These are phyloP conservation scores for Damaliscus lunatus DNA, from an alignment of 2,113 vertebrate genomes.

Conservation along the genomic window DNA sequence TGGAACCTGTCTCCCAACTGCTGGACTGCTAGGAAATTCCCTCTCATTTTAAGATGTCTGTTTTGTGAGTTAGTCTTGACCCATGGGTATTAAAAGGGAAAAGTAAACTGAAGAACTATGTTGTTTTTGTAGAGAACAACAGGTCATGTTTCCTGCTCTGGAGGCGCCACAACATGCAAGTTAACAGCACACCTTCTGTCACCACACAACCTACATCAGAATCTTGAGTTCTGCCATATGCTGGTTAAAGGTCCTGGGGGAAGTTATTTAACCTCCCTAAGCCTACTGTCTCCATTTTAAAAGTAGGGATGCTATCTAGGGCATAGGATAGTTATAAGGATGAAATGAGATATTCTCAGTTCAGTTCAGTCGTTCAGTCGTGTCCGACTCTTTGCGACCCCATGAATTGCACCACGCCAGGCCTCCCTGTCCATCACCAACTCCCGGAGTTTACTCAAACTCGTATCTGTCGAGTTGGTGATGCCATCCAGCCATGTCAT, in stretches of 20 bases:
- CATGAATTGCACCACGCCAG: too few species aligned
- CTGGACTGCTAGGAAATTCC: neutral
- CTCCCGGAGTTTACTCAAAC: too few species aligned
- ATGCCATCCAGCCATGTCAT: too few species aligned
- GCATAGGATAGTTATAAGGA: neutral
- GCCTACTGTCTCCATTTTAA: neutral
- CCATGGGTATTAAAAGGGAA: neutral
- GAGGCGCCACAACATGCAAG: neutral
- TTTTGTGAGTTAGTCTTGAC: neutral
- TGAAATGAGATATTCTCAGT: neutral
- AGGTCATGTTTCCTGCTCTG: neutral
- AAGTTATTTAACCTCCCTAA: neutral
- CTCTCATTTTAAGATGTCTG: neutral
- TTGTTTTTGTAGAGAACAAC: conserved; percentile 12
- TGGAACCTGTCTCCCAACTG: neutral
- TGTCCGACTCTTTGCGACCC: too few species aligned
- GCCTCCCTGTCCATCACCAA: too few species aligned
- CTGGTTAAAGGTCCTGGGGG: neutral
- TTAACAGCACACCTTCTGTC: neutral
- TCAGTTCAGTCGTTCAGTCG: too few species aligned
- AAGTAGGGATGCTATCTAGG: neutral
- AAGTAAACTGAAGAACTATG: neutral
- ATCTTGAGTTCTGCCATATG: neutral
- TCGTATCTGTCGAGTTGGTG: too few species aligned
- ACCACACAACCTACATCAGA: neutral